Evolutionary conservation across 92 coral and sea anemone genomes (phyloP), one percentile per base, ranked within the genome.

Genomic region (Anthopleura xanthogrammica): DNA sequence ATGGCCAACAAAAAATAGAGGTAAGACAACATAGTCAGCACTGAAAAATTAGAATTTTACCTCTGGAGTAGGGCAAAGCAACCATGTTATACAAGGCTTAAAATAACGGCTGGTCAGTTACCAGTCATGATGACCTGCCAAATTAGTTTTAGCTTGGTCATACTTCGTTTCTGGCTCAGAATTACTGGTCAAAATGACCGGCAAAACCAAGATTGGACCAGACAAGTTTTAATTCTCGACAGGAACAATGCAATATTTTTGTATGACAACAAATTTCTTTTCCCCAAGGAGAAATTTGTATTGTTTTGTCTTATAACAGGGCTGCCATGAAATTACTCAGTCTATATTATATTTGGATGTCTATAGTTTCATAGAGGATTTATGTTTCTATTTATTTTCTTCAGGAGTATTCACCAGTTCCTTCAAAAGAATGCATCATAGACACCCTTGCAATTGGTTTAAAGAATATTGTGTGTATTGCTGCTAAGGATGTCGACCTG

Each of bases 341-440:
- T 46, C 50, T 46, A 9, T 46, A 46, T 68, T 17, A 24, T 22
- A 0, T 1, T 54, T 54, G 3, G 2, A 54, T 6, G 4, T 11
- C 16, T 54, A 17, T 6, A 12, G 3, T 13, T 54, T 54, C 58
- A 54, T 54, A 11, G 11, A 54, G 58, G 58, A 54, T 5, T 54
- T 54, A 54, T 43, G 20, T 12, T 1, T 22, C n/a, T n/a, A 3
- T 13, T 20, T 20, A 46, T 46, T 46, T 5, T 46, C 43, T 78
- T 70, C 64, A 85, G 88, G 88, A 85, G 62, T 65, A 41, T 46
- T 39, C 76, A 57, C 87, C 78, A 65, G 83, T 84, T 14, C 88
- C 88, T 36, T 66, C 88, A 12, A 65, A 50, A 79, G 77, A 79
- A 6, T 77, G 50, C 19, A 52, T 72, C n/a, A 79, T 85, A 10